Evolutionary conservation across 2,113 vertebrate species (phyloP).

Genomic region (Antigone vipio): DNA sequence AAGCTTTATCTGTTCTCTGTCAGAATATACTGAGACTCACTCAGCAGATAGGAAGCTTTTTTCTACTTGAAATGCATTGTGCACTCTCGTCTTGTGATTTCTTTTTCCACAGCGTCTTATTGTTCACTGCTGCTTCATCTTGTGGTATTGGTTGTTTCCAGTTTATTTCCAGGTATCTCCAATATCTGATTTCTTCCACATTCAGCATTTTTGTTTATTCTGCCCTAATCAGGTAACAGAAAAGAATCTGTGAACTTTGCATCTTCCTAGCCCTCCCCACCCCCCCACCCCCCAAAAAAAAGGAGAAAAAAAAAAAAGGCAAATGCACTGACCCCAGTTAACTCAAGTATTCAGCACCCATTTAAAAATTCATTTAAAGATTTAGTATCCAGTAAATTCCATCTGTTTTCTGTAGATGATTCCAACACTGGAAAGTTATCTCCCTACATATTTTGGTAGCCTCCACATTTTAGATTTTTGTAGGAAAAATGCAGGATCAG

Average conservation of each 20-base stretch:
- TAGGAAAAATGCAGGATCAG: slow-evolving; percentile 3
- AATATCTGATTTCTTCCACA: slow-evolving; percentile 1
- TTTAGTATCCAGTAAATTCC: slow-evolving; percentile 48
- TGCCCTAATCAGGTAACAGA: slow-evolving; percentile 38
- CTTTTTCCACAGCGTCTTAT: slow-evolving; percentile 47
- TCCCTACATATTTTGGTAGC: background rate
- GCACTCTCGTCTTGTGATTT: slow-evolving; percentile 50
- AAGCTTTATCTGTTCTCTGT: slow-evolving; percentile 66
- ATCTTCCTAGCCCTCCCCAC: background rate
- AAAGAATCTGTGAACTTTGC: slow-evolving; percentile 46
- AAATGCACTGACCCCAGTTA: slow-evolving; percentile 52
- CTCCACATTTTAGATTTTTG: background rate
- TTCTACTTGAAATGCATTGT: slow-evolving; percentile 66
- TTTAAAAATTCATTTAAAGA: slow-evolving; percentile 58
- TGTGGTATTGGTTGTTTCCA: slow-evolving; percentile 39
- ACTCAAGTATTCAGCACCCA: slow-evolving; percentile 58
- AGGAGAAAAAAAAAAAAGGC: background rate
- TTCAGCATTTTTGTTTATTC: slow-evolving; percentile 38
- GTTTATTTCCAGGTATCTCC: slow-evolving; percentile 55
- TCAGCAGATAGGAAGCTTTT: slow-evolving; percentile 67
- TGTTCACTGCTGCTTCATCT: slow-evolving; percentile 56
- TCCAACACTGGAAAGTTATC: slow-evolving; percentile 66
- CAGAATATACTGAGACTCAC: slow-evolving; percentile 57
- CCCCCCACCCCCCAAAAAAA: background rate
- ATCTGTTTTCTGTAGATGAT: slow-evolving; percentile 40